phyloP scores from a whole-genome alignment of 2,888 invertebrate genomes.

The Eupithecia abbreviata region DNA sequence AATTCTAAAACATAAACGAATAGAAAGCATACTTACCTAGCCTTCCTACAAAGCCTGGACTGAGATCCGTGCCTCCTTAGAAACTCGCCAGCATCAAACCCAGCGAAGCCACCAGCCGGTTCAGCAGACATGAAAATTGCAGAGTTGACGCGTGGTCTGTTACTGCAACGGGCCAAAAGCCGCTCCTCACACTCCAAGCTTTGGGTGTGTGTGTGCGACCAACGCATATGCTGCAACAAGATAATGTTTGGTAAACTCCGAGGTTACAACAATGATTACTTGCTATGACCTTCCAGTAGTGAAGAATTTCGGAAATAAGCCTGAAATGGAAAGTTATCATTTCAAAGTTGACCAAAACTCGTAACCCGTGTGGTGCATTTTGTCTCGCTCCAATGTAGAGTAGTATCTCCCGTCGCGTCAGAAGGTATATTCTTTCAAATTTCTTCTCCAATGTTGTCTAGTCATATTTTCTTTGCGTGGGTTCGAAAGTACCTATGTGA shows the following conservation, averaged over 20 bases:
- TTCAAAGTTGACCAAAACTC: neutral
- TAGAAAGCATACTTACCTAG: slow-evolving; percentile 75
- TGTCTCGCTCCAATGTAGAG: neutral
- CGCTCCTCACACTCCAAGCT: slow-evolving; percentile 86
- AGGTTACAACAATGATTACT: neutral
- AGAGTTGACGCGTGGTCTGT: slow-evolving; percentile 91
- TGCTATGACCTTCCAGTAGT: neutral
- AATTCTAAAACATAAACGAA: neutral
- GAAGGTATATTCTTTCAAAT: neutral
- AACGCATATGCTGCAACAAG: slow-evolving; percentile 86
- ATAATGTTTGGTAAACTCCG: neutral
- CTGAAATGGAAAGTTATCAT: neutral
- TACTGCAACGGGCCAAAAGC: slow-evolving; percentile 78
- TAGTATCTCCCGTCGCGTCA: neutral
- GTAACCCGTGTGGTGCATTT: neutral
- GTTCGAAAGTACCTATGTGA: neutral
- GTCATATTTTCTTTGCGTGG: neutral
- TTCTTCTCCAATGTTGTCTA: neutral
- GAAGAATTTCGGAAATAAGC: neutral
- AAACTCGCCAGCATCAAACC: slow-evolving; percentile 92
- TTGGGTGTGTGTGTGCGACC: slow-evolving; percentile 87
- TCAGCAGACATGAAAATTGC: slow-evolving; percentile 92
- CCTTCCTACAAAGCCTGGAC: slow-evolving; percentile 90
- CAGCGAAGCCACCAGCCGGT: slow-evolving; percentile 89
- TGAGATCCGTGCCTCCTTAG: slow-evolving; percentile 91